Evolutionary conservation across 35 echinoderm and acorn worm genomes (phyloP).

Genomic region (Stichopus chloronotus): DNA sequence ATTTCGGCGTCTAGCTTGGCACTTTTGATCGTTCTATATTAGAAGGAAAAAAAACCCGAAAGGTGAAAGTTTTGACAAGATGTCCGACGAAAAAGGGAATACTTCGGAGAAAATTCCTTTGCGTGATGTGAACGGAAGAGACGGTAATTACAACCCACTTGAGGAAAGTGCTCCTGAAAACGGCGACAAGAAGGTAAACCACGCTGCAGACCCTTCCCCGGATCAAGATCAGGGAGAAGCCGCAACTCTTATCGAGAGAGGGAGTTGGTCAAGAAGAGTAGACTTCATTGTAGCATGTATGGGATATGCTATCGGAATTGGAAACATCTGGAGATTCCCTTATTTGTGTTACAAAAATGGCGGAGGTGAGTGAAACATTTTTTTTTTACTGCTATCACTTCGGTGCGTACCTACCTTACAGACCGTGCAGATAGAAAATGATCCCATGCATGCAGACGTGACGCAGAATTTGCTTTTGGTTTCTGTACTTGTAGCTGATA

Average conservation of each 20-base stretch:
- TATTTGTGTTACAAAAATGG: slow-evolving; percentile 89
- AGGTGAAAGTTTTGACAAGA: background rate
- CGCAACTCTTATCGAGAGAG: slow-evolving; percentile 24
- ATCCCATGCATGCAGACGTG: no score
- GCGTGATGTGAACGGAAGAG: slow-evolving; percentile 24
- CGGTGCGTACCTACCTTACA: no score
- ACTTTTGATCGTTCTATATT: no score
- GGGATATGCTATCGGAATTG: slow-evolving; percentile 82
- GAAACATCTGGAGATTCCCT: slow-evolving; percentile 88
- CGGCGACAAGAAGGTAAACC: slow-evolving; percentile 23
- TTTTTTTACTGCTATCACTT: background rate
- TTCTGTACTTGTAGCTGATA: no score
- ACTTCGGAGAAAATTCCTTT: slow-evolving; percentile 31
- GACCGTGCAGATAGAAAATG: no score
- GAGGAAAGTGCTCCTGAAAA: slow-evolving; percentile 35
- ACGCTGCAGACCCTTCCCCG: background rate
- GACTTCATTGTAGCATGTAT: slow-evolving; percentile 82
- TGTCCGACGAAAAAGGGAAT: slow-evolving; percentile 35
- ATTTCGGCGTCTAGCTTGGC: no score
- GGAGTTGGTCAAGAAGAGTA: slow-evolving; percentile 62
- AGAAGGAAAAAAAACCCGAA: no score
- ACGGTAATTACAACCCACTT: slow-evolving; percentile 35
- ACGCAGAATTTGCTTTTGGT: no score
- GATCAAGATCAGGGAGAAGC: background rate
- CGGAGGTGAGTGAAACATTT: slow-evolving; percentile 67